phyloP scores from a whole-genome alignment of 2,888 invertebrate genomes.

The Eupeodes latifasciatus region DNA sequence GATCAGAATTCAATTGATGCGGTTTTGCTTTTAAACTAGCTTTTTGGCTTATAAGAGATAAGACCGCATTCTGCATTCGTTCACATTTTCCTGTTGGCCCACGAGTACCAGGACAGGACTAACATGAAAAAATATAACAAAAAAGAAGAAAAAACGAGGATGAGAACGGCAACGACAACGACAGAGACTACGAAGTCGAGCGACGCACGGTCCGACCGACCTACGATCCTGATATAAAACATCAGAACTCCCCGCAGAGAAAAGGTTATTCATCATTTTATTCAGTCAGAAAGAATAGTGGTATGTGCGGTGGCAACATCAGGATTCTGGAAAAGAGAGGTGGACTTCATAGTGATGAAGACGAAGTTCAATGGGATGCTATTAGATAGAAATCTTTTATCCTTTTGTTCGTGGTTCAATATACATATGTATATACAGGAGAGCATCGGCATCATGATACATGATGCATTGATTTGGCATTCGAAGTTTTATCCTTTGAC shows the following conservation, averaged over 20 bases:
- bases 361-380: conserved; percentile 69
- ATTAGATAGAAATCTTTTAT: conserved; percentile 70
- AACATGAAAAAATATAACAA: not conserved
- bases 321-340: conserved; percentile 21
- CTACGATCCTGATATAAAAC: conserved; percentile 2
- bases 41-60: conserved; percentile 75
- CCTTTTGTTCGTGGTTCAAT: conserved; percentile 32
- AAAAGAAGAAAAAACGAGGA: not conserved
- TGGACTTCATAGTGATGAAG: conserved; percentile 40
- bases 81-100: conserved; percentile 51
- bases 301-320: conserved; percentile 1
- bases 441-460: conserved; percentile 31
- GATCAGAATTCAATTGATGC: conserved; percentile 77
- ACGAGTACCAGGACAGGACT: conserved; percentile 11
- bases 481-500: conserved; percentile 56
- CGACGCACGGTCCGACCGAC: not conserved
- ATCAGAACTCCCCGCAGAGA: conserved; percentile 18
- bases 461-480: conserved; percentile 72
- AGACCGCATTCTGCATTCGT: conserved; percentile 74
- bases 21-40: conserved; percentile 76
- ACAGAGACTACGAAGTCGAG: not conserved
- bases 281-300: conserved; percentile 63
- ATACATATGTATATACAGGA: not conserved
- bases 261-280: conserved; percentile 75
- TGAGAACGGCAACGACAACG: not conserved